Conservation (phyloP, 2,888 invertebrate genomes). For the Stomorhina lunata region DNA sequence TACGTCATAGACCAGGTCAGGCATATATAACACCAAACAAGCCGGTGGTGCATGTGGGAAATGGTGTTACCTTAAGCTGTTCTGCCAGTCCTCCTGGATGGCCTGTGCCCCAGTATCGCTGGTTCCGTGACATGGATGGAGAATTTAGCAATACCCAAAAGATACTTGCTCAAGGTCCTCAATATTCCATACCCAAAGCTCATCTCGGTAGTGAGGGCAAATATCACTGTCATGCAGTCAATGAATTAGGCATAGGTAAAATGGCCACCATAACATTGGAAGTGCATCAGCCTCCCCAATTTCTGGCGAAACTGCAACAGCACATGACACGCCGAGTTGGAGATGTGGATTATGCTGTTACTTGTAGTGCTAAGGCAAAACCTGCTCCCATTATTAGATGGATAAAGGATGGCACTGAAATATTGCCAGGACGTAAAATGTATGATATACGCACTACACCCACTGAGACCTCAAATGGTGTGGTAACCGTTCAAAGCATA, state of each 20-base stretch:
- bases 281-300: constrained; percentile 93
- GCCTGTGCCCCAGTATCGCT: constrained; percentile 93
- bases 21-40: constrained; percentile 91
- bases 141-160: constrained; percentile 82
- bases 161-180: constrained; percentile 88
- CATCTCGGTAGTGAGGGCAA: constrained; percentile 92
- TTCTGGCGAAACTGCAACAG: constrained; percentile 90
- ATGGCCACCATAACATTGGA: constrained; percentile 90
- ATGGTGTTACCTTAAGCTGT: constrained; percentile 91
- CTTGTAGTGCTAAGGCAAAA: constrained; percentile 93
- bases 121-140: constrained; percentile 89
- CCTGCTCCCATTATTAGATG: constrained; percentile 91
- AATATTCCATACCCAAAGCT: constrained; percentile 91
- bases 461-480: constrained; percentile 85
- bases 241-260: constrained; percentile 93
- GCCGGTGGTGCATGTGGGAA: constrained; percentile 91
- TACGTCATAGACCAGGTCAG: constrained; percentile 93
- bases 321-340: constrained; percentile 90
- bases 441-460: constrained; percentile 91
- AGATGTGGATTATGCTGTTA: constrained; percentile 88
- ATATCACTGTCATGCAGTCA: constrained; percentile 94
- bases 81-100: constrained; percentile 93
- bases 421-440: constrained; percentile 87
- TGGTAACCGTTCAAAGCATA: constrained; percentile 90
- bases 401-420: constrained; percentile 91